These are phyloP conservation scores for Tachypleus tridentatus DNA, from an alignment of 1,140 invertebrate genomes.

Conservation along the genomic window DNA sequence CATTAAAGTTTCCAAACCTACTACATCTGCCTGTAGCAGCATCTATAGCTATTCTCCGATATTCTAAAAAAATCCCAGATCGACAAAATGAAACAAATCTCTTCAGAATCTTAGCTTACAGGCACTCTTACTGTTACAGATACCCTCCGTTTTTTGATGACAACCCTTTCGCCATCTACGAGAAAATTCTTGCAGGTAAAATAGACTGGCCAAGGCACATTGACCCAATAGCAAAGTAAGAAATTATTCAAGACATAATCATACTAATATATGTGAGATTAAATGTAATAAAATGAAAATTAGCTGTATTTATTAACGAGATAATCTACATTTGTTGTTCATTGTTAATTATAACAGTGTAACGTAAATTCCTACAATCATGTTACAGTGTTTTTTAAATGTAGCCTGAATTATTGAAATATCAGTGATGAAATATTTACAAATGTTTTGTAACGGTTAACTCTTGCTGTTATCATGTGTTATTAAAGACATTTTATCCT, in stretches of 20 bases:
- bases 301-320: not conserved
- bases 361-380: not conserved
- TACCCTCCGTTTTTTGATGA: conserved; percentile 94
- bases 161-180: conserved; percentile 89
- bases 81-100: too few species aligned
- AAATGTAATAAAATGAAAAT: not conserved
- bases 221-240: conserved; percentile 72
- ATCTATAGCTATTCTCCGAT: too few species aligned
- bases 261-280: not conserved
- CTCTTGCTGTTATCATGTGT: too few species aligned
- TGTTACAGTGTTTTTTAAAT: too few species aligned
- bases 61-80: too few species aligned
- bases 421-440: too few species aligned
- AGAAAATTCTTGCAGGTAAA: conserved; percentile 84
- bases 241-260: not conserved
- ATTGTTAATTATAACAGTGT: not conserved
- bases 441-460: too few species aligned
- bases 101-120: too few species aligned
- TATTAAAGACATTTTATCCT: too few species aligned
- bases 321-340: not conserved
- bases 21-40: too few species aligned
- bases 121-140: conserved; percentile 23
- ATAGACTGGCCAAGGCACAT: conserved; percentile 86
- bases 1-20: too few species aligned
- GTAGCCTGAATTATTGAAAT: too few species aligned